phyloP scores from a whole-genome alignment of 2,113 vertebrate species.

The Phalacrocorax aristotelis region DNA sequence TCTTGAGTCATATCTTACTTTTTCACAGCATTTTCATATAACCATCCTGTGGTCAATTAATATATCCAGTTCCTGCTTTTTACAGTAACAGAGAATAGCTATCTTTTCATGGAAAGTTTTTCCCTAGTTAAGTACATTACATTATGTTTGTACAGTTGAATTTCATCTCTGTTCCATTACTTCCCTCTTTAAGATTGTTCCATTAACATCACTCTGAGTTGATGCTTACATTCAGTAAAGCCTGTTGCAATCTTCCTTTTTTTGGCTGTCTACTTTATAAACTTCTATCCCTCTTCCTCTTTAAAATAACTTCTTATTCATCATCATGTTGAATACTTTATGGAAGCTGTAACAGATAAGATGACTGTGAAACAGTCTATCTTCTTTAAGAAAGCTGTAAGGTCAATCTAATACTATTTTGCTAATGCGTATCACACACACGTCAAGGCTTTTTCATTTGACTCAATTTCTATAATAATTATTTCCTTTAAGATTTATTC shows the following conservation, averaged over 20 bases:
- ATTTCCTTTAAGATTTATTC: constrained; percentile 30
- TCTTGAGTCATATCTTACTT: neutral
- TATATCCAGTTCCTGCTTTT: neutral
- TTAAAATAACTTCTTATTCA: neutral
- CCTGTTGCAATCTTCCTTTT: neutral
- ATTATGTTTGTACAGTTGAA: neutral
- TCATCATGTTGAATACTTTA: neutral
- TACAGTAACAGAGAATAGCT: neutral
- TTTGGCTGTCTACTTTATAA: neutral
- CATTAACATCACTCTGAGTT: neutral
- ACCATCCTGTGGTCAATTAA: neutral
- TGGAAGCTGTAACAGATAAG: neutral
- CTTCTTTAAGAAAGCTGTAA: neutral
- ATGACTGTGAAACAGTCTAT: neutral
- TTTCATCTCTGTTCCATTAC: neutral
- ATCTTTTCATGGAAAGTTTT: neutral
- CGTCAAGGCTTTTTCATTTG: neutral
- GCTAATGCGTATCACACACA: neutral
- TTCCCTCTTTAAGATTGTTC: neutral
- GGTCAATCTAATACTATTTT: constrained; percentile 16
- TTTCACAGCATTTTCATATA: neutral
- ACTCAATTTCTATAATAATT: constrained; percentile 9
- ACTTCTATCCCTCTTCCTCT: neutral
- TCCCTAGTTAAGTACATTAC: neutral
- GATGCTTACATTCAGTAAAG: neutral